Conservation (phyloP, 23 tunicate species). For the Ciona savignyi region DNA sequence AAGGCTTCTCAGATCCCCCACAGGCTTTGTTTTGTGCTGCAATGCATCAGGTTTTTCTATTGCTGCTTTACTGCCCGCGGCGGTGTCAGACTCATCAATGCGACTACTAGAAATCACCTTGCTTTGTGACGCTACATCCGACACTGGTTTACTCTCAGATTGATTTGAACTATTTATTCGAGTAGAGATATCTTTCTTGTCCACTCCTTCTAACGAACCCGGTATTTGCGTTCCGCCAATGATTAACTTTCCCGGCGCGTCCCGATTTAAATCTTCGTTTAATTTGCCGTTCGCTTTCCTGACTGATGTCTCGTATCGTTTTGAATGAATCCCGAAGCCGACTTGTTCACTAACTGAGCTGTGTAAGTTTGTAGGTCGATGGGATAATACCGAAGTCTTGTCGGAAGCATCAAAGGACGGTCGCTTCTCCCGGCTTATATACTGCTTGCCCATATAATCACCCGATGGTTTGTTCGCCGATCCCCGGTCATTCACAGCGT, state of each 20-base stretch:
- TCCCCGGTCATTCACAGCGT: not conserved
- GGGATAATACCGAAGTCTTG: not conserved
- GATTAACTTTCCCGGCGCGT: slow-evolving; percentile 40
- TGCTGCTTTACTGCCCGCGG: slow-evolving; percentile 27
- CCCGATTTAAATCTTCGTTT: not conserved
- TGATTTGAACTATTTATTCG: slow-evolving; percentile 36
- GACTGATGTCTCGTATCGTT: not conserved
- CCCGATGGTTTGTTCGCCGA: not conserved
- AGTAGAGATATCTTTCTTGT: slow-evolving; percentile 12
- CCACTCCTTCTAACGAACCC: slow-evolving; percentile 22
- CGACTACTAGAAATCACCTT: slow-evolving; percentile 3
- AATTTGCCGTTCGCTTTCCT: not conserved
- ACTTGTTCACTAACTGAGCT: not conserved
- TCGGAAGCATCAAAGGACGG: not conserved
- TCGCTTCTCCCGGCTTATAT: not conserved
- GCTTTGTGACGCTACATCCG: slow-evolving; percentile 6
- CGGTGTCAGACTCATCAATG: slow-evolving; percentile 17
- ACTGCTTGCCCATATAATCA: not conserved
- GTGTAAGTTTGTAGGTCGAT: not conserved
- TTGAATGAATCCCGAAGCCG: not conserved
- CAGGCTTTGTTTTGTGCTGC: slow-evolving; percentile 20
- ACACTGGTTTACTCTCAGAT: slow-evolving; percentile 10
- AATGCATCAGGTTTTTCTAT: slow-evolving; percentile 6
- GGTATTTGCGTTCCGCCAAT: slow-evolving; percentile 44
- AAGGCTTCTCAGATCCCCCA: slow-evolving; percentile 14